phyloP scores from a whole-genome alignment of 2,888 invertebrate species.

The Pachymerium ferrugineum region DNA sequence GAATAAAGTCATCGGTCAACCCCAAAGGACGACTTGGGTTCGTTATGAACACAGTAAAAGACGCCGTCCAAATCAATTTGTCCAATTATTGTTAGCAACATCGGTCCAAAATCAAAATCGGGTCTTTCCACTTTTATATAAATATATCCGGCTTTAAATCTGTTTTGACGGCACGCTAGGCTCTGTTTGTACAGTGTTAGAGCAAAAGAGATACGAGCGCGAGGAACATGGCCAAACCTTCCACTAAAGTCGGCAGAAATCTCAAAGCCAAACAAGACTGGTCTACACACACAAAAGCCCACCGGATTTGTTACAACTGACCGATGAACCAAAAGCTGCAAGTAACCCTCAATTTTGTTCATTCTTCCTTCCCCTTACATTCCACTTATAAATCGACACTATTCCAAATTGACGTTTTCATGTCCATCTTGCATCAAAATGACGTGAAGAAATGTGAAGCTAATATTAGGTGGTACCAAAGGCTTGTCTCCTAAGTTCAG shows the following conservation, averaged over 20 bases:
- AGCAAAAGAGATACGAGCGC: not conserved
- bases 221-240: not conserved
- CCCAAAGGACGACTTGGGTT: not conserved
- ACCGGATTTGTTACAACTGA: constrained; percentile 18
- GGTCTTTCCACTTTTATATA: no score
- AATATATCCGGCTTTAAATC: not conserved
- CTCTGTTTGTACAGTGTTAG: not conserved
- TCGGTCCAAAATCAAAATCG: not conserved
- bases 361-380: not conserved
- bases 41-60: not conserved
- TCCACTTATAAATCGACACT: not conserved
- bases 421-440: not conserved
- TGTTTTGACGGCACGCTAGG: not conserved
- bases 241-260: constrained; percentile 6
- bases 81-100: not conserved
- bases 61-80: not conserved
- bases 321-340: constrained; percentile 21
- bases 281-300: constrained; percentile 10
- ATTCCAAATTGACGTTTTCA: not conserved
- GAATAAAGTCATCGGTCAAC: not conserved
- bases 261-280: constrained; percentile 12
- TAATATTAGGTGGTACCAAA: constrained; percentile 14
- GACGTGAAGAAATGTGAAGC: constrained; percentile 6
- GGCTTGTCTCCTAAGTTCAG: constrained; percentile 7
- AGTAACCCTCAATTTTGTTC: not conserved